Percentiles rank a stretch among this genome's conserved stretches.
phyloP scores from a whole-genome alignment of 2,888 invertebrate genomes.

The Nomada fabriciana region DNA sequence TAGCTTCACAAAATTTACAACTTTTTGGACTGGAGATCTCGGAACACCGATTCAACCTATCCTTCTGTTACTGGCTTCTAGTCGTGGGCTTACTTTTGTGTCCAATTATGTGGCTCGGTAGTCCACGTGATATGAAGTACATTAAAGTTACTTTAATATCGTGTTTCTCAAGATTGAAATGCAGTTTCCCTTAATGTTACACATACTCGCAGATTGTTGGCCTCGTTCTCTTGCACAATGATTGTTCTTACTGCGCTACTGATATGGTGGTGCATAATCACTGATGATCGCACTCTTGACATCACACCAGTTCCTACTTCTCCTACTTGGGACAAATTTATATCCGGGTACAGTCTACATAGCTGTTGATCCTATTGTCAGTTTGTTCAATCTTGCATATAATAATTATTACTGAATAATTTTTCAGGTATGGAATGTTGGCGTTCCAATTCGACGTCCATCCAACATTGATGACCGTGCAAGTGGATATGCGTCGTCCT shows the following conservation, averaged over 20 bases:
- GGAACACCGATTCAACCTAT: conserved; percentile 87
- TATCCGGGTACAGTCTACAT: conserved; percentile 76
- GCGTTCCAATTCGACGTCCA: conserved; percentile 91
- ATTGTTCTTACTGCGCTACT: conserved; percentile 88
- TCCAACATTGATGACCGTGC: conserved; percentile 94
- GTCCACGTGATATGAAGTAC: conserved; percentile 97
- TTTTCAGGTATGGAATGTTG: conserved; percentile 83
- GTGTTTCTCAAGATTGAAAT: conserved; percentile 1
- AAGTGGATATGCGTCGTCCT: conserved; percentile 95
- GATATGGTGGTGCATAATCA: conserved; percentile 88
- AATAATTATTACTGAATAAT: background rate
- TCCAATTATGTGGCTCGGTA: conserved; percentile 94
- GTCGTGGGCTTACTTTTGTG: conserved; percentile 90
- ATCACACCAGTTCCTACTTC: conserved; percentile 83
- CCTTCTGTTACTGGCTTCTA: conserved; percentile 94
- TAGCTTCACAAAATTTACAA: conserved; percentile 92
- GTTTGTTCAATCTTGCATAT: background rate
- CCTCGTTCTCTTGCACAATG: conserved; percentile 88
- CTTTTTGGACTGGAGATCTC: conserved; percentile 91
- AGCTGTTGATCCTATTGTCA: background rate
- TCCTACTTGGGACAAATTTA: conserved; percentile 83
- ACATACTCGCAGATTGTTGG: conserved; percentile 86
- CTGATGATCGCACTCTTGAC: conserved; percentile 73
- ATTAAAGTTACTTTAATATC: conserved; percentile 7
- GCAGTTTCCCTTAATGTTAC: background rate